Evolutionary conservation across 2,113 vertebrate genomes (phyloP).

Genomic region (Herpetotheres cachinnans): DNA sequence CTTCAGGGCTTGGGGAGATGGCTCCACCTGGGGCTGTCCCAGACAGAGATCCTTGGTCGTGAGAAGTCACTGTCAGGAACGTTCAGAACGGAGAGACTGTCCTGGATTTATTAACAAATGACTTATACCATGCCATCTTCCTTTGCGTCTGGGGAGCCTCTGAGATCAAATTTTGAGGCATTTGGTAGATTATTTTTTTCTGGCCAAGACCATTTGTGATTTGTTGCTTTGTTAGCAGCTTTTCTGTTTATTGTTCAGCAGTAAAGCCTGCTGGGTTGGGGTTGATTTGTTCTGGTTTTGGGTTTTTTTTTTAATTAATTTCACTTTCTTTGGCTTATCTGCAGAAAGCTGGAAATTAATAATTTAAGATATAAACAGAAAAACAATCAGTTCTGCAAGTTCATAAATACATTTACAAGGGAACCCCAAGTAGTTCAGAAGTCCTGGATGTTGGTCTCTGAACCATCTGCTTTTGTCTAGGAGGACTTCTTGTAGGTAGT

Average conservation of each 20-base stretch:
- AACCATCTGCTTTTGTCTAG: neutral
- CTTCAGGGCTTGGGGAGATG: neutral
- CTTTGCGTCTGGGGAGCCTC: neutral
- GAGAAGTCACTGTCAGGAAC: neutral
- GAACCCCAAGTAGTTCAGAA: neutral
- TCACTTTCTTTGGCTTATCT: neutral
- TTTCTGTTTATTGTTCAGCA: neutral
- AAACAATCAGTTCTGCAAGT: neutral
- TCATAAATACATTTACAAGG: neutral
- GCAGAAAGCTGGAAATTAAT: neutral
- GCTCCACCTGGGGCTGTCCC: neutral
- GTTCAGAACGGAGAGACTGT: neutral
- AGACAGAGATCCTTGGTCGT: accelerated
- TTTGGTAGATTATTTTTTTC: neutral
- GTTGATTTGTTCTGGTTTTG: neutral
- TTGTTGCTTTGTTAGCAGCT: neutral
- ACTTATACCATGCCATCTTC: neutral
- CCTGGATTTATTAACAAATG: neutral
- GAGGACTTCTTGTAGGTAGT: neutral
- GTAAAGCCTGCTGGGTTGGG: neutral
- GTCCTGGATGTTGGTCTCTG: neutral
- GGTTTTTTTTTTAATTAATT: neutral
- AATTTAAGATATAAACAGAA: neutral
- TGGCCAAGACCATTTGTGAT: neutral
- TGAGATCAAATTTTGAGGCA: neutral